Evolutionary conservation across 2,113 vertebrate species (phyloP), one percentile per base, ranked within the genome.

Genomic region (Plestiodon gilberti): DNA sequence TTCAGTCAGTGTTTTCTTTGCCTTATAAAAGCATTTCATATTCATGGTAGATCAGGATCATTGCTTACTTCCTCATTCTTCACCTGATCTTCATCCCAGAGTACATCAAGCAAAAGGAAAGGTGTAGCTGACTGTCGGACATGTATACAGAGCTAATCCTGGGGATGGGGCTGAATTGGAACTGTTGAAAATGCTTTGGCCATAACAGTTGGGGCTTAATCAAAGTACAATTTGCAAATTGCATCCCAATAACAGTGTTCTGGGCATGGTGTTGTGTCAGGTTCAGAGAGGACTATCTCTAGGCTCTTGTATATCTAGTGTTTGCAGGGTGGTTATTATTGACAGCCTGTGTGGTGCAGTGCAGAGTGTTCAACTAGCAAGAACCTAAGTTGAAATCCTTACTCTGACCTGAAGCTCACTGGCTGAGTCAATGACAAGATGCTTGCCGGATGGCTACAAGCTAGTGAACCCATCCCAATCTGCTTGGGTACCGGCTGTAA

Each of bases 61-160:
- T 38, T 17, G 35, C 28, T 73, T 73, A 73, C 17, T 33, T 79
- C 33, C 18, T 28, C 30, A 64, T 40, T 65, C 52, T 43, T 35
- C 33, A 22, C 5, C 38, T 13, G 17, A 1, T 30, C 33, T 0
- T 0, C 25, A 0, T 0, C 11, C 71, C 55, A 18, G 0, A 0
- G 35, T 59, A 30, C 52, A n/a, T 57, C 52, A 57, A 55, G 35
- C 35, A 74, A 40, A 18, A 7, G 70, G 70, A 40, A 40, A 40
- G 70, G 22, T 22, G 35, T 14, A 40, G 70, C 6, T 40, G 70
- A 40, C 35, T 23, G 20, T 65, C 62, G 43, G 8, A 48, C 4
- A 48, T 48, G 43, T 48, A 48, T 48, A 48, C 30, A n/a, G 14
- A 30, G 30, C 65, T 69, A 69, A 69, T 30, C 28, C 30, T 17